These are phyloP conservation scores for Epistrophella euchroma DNA, from an alignment of 2,888 invertebrate species.

Conservation along the genomic window DNA sequence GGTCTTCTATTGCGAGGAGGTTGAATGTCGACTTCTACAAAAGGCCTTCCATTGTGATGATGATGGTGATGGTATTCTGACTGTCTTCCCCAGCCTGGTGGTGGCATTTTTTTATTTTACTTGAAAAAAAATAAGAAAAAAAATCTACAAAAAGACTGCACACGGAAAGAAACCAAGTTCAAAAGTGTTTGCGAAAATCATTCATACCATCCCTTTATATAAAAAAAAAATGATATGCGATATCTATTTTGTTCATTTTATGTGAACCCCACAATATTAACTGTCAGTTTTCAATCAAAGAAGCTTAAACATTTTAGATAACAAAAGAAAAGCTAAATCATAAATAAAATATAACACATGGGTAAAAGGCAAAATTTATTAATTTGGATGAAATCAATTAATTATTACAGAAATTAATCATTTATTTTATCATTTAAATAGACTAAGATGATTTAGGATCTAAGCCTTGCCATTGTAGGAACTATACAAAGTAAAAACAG, in stretches of 20 bases:
- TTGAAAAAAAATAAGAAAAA: not conserved
- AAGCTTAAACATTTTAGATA: not conserved
- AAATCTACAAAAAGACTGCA: not conserved
- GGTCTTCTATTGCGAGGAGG: too few relatives aligned
- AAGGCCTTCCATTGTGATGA: constrained; percentile 45
- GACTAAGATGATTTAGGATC: not conserved
- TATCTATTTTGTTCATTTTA: not conserved
- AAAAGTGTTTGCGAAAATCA: not conserved
- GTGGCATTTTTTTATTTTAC: constrained; percentile 32
- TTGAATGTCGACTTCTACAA: not conserved
- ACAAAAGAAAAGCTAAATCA: not conserved
- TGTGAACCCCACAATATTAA: not conserved
- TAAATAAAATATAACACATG: not conserved
- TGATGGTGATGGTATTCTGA: constrained; percentile 39
- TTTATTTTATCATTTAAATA: not conserved
- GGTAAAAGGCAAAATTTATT: not conserved
- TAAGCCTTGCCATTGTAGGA: not conserved
- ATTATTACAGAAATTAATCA: not conserved
- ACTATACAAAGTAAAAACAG: not conserved
- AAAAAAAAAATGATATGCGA: not conserved
- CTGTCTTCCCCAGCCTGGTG: constrained; percentile 64
- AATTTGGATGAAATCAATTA: not conserved
- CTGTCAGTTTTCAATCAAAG: not conserved
- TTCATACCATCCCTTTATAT: not conserved
- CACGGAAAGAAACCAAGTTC: not conserved